These are phyloP conservation scores for Aix galericulata DNA, from an alignment of 2,113 vertebrate genomes.

Conservation along the genomic window DNA sequence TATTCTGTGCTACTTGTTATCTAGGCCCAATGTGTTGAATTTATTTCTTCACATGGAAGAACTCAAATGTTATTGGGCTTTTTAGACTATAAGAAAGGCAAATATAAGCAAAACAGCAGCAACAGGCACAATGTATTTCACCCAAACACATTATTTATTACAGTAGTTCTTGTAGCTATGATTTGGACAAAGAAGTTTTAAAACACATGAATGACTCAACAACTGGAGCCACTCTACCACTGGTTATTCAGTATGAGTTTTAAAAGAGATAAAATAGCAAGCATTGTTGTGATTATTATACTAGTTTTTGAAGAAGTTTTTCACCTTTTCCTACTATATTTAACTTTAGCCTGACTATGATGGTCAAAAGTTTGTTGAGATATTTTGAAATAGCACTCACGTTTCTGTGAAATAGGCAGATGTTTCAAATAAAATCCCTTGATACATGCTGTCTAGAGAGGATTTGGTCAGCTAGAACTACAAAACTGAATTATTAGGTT, in stretches of 20 bases:
- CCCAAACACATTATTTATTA: neutral
- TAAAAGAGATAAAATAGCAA: neutral
- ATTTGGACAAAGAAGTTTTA: neutral
- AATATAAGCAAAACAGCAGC: neutral
- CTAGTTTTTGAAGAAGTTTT: neutral
- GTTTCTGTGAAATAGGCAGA: neutral
- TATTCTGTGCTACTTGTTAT: neutral
- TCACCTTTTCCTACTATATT: too few relatives aligned
- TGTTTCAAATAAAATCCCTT: neutral
- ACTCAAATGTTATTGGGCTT: neutral
- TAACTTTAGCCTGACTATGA: neutral
- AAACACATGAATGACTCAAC: neutral
- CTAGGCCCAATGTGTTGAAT: neutral
- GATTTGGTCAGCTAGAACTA: neutral
- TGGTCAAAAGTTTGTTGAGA: rapidly evolving
- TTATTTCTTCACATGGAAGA: constrained; percentile 13
- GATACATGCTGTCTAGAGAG: neutral
- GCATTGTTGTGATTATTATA: too few relatives aligned
- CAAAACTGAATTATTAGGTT: neutral
- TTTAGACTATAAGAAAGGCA: neutral
- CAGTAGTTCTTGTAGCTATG: neutral
- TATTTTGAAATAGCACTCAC: neutral
- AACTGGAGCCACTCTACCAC: neutral
- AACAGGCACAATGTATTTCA: neutral
- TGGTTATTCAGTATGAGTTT: neutral